Conservation (phyloP, 2,797 vertebrate species). For the Sebastes steindachneri region DNA sequence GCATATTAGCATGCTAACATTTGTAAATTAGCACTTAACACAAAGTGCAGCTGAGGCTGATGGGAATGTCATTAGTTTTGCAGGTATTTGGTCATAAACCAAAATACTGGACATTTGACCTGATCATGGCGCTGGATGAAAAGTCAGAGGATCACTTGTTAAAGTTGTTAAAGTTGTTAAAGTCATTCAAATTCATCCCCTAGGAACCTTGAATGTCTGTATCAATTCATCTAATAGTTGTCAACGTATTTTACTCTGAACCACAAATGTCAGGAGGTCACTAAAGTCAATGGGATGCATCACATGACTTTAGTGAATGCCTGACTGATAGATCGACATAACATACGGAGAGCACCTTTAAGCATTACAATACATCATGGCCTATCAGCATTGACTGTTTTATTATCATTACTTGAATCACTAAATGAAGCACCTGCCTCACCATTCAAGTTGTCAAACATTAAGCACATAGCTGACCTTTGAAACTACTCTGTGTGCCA, state of each 20-base stretch:
- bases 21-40: background rate
- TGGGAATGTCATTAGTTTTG: background rate
- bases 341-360: background rate
- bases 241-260: background rate
- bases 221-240: background rate
- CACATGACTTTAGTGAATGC: background rate
- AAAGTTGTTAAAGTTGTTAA: no score
- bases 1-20: background rate
- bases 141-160: background rate
- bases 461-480: background rate
- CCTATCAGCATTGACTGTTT: background rate
- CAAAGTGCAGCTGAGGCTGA: background rate
- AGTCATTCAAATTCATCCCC: no score
- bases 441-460: background rate
- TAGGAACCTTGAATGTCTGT: background rate
- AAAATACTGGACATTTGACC: background rate
- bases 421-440: background rate
- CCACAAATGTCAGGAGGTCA: background rate
- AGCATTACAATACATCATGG: background rate
- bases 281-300: background rate
- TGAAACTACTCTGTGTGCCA: background rate
- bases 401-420: background rate
- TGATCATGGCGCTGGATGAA: background rate
- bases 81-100: background rate
- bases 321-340: background rate